Evolutionary conservation across 2,888 invertebrate species (phyloP), one percentile per base, ranked within the genome.

Genomic region (Eupithecia dodoneata): DNA sequence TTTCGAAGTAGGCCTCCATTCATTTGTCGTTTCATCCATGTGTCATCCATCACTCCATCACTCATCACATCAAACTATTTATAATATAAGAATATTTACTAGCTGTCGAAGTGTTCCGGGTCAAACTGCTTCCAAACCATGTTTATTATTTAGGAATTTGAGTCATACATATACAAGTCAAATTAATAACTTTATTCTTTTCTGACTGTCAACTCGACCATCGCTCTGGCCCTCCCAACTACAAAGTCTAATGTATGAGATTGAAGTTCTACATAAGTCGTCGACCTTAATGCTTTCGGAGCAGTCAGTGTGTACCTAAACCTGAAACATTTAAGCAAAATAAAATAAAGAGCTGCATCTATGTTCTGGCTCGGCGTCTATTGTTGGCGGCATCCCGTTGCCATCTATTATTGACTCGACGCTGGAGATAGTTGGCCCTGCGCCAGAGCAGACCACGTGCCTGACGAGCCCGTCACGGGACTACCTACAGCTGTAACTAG

Each of bases 371-470:
- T 77, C 79, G 88, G 93, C 93, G 93, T 93, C 95, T 95, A 95
- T 95, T 95, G 94, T 95, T 95, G 94, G 95, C 94, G 93, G 94
- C 93, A 93, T 92, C 94, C 90, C 93, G 93, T 92, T 91, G 91
- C 91, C 91, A 88, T 93, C 95, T 95, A 95, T 95, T 94, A 95
- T 95, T 95, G 95, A 95, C 94, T 94, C 95, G 89, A 89, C 89
- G 93, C 94, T 95, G 94, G 95, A 95, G 94, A 94, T 94, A 89
- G 91, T 93, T 95, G 95, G 95, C 94, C 82, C 47, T 84, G 89
- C 89, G 94, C 95, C 95, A 95, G 91, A 88, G 87, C 87, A 87
- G 85, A 92, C 95, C 95, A 94, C 94, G 95, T 95, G 94, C 88
- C 76, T 47, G 71, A 72, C 78, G 90, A 86, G 81, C 85, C 86